phyloP scores from a whole-genome alignment of 2,797 vertebrate species.

The Sylvia borin region DNA sequence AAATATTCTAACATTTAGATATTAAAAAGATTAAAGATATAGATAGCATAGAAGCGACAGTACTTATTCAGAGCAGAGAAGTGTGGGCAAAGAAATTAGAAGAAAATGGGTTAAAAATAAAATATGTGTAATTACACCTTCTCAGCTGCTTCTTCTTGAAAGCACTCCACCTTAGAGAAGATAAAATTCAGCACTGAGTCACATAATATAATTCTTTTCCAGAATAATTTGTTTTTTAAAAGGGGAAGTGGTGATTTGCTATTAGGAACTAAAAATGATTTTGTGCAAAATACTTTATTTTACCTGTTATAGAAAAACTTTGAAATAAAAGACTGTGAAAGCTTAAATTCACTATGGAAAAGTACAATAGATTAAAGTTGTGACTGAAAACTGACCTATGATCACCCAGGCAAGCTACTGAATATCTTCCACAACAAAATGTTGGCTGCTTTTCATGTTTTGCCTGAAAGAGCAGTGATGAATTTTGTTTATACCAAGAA shows the following conservation, averaged over 20 bases:
- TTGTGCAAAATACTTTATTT: not conserved
- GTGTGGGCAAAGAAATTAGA: not conserved
- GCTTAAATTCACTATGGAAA: not conserved
- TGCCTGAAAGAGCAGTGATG: not conserved
- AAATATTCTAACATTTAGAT: not conserved
- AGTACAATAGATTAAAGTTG: not conserved
- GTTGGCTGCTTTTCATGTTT: not conserved
- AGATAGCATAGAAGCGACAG: not conserved
- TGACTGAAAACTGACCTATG: not conserved
- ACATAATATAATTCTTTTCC: not conserved
- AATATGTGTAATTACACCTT: not conserved
- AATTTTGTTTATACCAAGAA: not conserved
- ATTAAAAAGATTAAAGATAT: not conserved
- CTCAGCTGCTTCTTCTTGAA: not conserved
- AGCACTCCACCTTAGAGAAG: not conserved
- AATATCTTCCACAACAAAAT: not conserved
- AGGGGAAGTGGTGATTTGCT: not conserved
- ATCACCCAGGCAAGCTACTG: not conserved
- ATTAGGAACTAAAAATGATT: not conserved
- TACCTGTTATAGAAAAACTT: not conserved
- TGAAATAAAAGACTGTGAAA: not conserved
- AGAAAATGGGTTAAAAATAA: constrained; percentile 34
- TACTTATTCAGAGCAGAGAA: not conserved
- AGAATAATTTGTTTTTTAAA: constrained; percentile 11
- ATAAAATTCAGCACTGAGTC: constrained; percentile 41